Evolutionary conservation across 2,888 invertebrate genomes (phyloP).

Genomic region (Notodonta ziczac): DNA sequence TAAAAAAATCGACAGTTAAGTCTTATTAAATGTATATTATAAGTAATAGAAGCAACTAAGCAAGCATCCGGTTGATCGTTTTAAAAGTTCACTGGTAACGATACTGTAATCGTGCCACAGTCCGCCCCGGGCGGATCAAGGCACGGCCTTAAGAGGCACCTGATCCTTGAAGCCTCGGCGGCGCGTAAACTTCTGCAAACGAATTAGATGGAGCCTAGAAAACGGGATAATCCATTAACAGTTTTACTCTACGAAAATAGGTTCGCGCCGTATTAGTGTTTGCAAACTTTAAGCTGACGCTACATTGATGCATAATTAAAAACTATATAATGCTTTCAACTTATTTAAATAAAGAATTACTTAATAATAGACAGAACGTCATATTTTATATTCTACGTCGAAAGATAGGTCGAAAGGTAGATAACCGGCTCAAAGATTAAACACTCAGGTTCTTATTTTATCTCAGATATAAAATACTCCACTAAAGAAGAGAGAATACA

Average conservation of each 20-base stretch:
- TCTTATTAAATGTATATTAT: background rate
- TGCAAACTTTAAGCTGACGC: conserved; percentile 23
- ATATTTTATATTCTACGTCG: no score
- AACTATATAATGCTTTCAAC: no score
- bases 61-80: conserved; percentile 29
- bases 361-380: no score
- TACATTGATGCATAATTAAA: conserved; percentile 13
- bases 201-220: conserved; percentile 63
- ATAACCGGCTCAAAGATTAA: no score
- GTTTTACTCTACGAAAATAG: conserved; percentile 53
- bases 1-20: no score
- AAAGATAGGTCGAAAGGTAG: no score
- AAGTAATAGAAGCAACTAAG: conserved; percentile 14
- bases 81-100: conserved; percentile 43
- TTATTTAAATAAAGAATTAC: background rate
- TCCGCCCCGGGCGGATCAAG: conserved; percentile 51
- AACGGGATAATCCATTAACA: conserved; percentile 62
- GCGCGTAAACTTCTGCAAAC: conserved; percentile 60
- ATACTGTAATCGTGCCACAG: conserved; percentile 54
- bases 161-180: conserved; percentile 53
- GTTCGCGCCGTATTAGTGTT: conserved; percentile 35
- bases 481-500: no score
- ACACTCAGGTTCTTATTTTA: no score
- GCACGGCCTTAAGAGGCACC: conserved; percentile 51
- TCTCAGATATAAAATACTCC: no score